These are phyloP conservation scores for Odontamblyopus rebecca DNA, from an alignment of 2,797 vertebrate species.

Conservation along the genomic window DNA sequence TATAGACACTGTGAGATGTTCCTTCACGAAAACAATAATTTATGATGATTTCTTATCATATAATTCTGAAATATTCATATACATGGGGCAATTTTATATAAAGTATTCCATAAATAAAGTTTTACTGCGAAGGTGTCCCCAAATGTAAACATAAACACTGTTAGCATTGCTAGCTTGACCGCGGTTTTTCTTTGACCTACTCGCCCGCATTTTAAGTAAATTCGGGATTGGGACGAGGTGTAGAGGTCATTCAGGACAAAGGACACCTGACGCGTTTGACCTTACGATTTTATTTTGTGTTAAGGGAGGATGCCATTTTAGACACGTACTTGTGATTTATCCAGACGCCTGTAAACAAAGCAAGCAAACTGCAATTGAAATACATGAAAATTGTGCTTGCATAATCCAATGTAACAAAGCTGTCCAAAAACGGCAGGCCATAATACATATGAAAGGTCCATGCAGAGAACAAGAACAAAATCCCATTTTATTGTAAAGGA, in stretches of 20 bases:
- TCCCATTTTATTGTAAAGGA: no score
- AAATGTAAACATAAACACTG: conserved; percentile 8
- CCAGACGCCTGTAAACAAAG: background rate
- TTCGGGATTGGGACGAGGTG: conserved; percentile 21
- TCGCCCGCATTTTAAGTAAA: conserved; percentile 23
- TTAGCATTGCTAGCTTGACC: conserved; percentile 6
- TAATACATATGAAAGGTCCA: background rate
- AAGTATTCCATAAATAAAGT: background rate
- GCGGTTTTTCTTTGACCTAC: background rate
- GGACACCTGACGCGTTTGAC: background rate
- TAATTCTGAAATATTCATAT: background rate
- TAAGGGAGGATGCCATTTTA: background rate
- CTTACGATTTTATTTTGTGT: background rate
- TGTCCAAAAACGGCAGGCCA: no score
- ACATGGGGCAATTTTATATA: background rate
- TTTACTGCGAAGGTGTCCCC: conserved; percentile 28
- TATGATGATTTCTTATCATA: background rate
- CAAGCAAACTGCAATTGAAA: background rate
- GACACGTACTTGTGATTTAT: background rate
- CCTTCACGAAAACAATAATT: background rate
- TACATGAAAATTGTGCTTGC: background rate
- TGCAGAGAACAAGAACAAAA: no score
- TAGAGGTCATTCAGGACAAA: conserved; percentile 71
- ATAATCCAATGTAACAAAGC: no score
- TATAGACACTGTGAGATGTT: fast-evolving